A percentile compares a stretch with the other conserved stretches of the same genome.
These are phyloP conservation scores for Zaprionus camerounensis DNA, from an alignment of 1,140 invertebrate genomes.

Conservation along the genomic window DNA sequence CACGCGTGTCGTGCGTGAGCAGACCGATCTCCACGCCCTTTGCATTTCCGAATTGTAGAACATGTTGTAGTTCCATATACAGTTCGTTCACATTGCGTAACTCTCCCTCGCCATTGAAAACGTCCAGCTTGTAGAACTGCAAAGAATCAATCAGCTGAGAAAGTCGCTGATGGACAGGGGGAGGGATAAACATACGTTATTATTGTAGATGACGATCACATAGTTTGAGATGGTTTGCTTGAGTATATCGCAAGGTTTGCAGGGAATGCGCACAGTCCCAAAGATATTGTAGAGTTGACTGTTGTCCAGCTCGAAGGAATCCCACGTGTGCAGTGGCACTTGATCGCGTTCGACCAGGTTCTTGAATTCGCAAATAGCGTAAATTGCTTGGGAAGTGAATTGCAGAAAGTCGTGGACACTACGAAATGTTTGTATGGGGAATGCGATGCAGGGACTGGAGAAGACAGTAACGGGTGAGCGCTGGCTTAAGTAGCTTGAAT, in stretches of 20 bases:
- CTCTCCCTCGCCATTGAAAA: conserved; percentile 86
- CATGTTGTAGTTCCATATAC: conserved; percentile 84
- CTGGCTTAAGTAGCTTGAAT: conserved; percentile 90
- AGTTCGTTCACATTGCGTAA: conserved; percentile 37
- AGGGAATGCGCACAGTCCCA: conserved; percentile 92
- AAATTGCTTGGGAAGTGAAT: conserved; percentile 89
- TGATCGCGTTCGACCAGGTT: conserved; percentile 88
- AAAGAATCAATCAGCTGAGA: neutral
- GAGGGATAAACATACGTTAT: conserved; percentile 88
- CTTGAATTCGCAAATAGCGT: conserved; percentile 89
- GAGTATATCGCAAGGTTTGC: conserved; percentile 87
- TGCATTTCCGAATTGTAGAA: conserved; percentile 84
- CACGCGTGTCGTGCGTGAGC: conserved; percentile 92
- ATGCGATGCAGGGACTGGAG: conserved; percentile 91
- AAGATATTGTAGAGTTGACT: conserved; percentile 94
- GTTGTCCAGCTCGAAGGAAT: conserved; percentile 93
- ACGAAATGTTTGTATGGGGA: conserved; percentile 88
- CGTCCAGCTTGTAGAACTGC: conserved; percentile 91
- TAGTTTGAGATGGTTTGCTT: conserved; percentile 88
- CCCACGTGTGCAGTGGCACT: conserved; percentile 90
- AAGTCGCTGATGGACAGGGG: neutral
- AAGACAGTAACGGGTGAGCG: conserved; percentile 90
- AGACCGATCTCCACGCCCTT: conserved; percentile 88
- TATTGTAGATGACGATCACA: conserved; percentile 92
- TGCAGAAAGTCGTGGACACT: conserved; percentile 86